Percentiles rank a stretch among this genome's conserved stretches.
phyloP scores from a whole-genome alignment of 2,797 vertebrate species.

The Crypturellus tataupa region DNA sequence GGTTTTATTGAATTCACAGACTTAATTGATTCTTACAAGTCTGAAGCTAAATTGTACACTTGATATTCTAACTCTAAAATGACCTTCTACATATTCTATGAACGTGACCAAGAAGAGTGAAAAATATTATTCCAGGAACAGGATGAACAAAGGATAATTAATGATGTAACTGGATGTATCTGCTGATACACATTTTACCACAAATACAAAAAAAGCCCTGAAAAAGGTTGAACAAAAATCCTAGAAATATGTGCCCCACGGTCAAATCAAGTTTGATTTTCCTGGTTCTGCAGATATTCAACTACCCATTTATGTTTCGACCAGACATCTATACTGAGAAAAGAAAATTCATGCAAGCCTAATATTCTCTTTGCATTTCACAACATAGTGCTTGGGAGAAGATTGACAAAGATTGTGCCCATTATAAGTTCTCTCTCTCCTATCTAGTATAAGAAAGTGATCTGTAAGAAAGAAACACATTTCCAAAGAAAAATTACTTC shows the following conservation, averaged over 20 bases:
- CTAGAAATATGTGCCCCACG: fast-evolving
- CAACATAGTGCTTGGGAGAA: neutral
- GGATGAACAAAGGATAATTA: neutral
- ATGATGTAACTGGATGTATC: neutral
- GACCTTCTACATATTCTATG: neutral
- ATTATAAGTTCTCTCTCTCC: neutral
- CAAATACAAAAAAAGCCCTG: neutral
- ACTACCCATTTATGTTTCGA: neutral
- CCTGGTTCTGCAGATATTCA: neutral
- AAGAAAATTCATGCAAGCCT: neutral
- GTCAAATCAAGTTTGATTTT: neutral
- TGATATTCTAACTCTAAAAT: neutral
- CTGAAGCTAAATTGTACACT: neutral
- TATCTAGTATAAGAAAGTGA: neutral
- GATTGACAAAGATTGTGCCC: neutral
- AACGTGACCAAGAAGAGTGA: neutral
- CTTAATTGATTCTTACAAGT: neutral
- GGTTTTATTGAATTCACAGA: neutral
- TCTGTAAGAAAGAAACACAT: neutral
- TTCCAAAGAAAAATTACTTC: neutral
- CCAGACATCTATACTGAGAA: neutral
- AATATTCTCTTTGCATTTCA: neutral
- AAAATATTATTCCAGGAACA: neutral
- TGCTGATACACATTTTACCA: neutral
- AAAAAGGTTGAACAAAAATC: neutral